These are phyloP conservation scores for Asobara japonica DNA, from an alignment of 1,140 invertebrate species.

Conservation along the genomic window DNA sequence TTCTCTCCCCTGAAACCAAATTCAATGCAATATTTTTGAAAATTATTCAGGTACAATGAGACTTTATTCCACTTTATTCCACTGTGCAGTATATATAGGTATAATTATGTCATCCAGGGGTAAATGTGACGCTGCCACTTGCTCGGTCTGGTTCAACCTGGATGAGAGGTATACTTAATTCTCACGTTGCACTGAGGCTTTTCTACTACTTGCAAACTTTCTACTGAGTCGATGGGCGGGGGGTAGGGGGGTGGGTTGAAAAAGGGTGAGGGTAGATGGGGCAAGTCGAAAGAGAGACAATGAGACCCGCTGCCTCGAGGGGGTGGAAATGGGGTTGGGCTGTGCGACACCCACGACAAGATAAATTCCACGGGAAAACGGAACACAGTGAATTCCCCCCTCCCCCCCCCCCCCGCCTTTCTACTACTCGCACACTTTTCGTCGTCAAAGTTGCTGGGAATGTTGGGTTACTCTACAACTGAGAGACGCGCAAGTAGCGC, in stretches of 20 bases:
- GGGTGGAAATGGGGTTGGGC: neutral
- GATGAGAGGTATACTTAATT: slow-evolving; percentile 4
- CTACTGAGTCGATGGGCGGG: neutral
- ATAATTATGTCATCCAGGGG: slow-evolving; percentile 5
- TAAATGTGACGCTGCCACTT: neutral
- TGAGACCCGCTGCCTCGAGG: neutral
- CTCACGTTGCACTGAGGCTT: slow-evolving; percentile 12
- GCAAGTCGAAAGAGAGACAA: neutral
- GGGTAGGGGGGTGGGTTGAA: neutral
- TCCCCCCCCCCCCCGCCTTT: neutral
- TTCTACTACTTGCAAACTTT: neutral
- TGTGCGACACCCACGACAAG: slow-evolving; percentile 29
- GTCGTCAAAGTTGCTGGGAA: slow-evolving; percentile 27
- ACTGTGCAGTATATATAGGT: neutral
- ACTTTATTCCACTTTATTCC: no score
- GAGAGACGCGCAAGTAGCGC: slow-evolving; percentile 19
- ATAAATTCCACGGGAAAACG: slow-evolving; percentile 26
- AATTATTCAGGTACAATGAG: no score
- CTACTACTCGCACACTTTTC: neutral
- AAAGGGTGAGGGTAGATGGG: neutral
- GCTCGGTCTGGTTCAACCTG: neutral
- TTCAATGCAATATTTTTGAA: no score
- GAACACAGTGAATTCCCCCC: neutral
- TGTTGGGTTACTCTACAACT: slow-evolving; percentile 21
- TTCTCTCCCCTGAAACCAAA: no score